Conservation (phyloP, 2,888 invertebrate species). For the Catocala fraxini region DNA sequence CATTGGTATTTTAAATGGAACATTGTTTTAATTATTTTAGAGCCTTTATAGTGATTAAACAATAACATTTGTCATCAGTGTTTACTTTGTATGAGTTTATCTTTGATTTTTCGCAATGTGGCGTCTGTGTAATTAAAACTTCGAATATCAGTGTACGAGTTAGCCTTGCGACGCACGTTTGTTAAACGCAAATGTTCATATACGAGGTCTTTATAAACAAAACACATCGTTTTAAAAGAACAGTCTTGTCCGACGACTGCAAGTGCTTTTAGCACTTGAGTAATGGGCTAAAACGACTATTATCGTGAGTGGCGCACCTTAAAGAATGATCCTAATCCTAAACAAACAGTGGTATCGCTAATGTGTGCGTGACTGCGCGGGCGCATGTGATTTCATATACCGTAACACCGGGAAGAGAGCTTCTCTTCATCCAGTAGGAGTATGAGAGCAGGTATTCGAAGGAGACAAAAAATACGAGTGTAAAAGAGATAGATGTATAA, state of each 20-base stretch:
- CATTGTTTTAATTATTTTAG: constrained; percentile 28
- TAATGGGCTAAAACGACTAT: constrained; percentile 53
- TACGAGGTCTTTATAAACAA: constrained; percentile 57
- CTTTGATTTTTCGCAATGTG: constrained; percentile 23
- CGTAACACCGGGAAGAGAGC: not conserved
- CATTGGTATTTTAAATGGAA: constrained; percentile 27
- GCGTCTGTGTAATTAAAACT: constrained; percentile 23
- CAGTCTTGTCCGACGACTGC: constrained; percentile 50
- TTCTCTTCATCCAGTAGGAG: not conserved
- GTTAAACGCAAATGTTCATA: constrained; percentile 68
- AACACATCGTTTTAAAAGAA: constrained; percentile 42
- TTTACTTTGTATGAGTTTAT: constrained; percentile 4
- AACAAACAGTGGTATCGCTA: constrained; percentile 36
- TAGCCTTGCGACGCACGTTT: constrained; percentile 66
- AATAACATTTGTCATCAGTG: constrained; percentile 8
- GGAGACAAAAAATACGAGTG: not conserved
- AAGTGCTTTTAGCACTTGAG: constrained; percentile 72
- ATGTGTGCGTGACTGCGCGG: constrained; percentile 21
- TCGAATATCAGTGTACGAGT: constrained; percentile 48
- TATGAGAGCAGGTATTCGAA: not conserved
- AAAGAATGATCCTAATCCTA: constrained; percentile 35
- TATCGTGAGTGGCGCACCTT: constrained; percentile 52
- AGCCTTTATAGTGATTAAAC: constrained; percentile 15
- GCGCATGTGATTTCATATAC: constrained; percentile 32
- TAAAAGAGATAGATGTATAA: not conserved